Base-by-base conservation (phyloP, 1,140 invertebrate genomes). In the Liolophura sinensis region DNA sequence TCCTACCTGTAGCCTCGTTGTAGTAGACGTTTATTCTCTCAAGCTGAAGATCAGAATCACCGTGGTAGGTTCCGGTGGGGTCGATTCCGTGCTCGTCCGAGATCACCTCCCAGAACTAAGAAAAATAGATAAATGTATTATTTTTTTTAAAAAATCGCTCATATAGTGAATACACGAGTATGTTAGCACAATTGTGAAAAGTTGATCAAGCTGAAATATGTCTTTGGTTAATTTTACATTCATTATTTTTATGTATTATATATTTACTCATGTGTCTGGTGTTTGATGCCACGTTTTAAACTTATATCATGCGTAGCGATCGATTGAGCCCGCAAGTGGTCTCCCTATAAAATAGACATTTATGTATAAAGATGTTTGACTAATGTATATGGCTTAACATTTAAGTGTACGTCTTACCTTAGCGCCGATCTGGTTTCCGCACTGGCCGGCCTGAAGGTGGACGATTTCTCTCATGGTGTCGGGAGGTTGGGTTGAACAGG, bases 391-490 rank as follows among this genome's bases (percentile, higher is more conserved):
- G 5, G 22, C 22, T 50, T 52, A 16, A 52, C 12, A 9, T 59
- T 59, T 59, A 51, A 52, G 20, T 47, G 18, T 25, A 61, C n/a
- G 60, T 15, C 73, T 82, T 84, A 90, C 89, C 87, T 91, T 91
- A 11, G 90, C 88, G 76, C 90, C 90, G 74, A 91, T 91, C 80
- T 91, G 90, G 80, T 92, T 92, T 60, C 90, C 90, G 79, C 91
- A 91, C 82, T 92, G 91, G 67, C 91, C 91, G 67, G 89, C 90
- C 82, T 92, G 91, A 67, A 92, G 85, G 80, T 92, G 91, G 70
- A 92, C 90, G 77, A 92, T 92, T 88, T 92, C 91, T 78, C 90
- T 87, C 90, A 91, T 91, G 65, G 75, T 86, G 59, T 31, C 31
- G 31, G 31, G 9, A 9, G 31, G 31, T 40, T 40, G 31, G 31